A percentile compares a stretch with the other conserved stretches of the same genome.
These are phyloP conservation scores for Cartodere bifasciata DNA, from an alignment of 2,888 invertebrate genomes.

Conservation along the genomic window DNA sequence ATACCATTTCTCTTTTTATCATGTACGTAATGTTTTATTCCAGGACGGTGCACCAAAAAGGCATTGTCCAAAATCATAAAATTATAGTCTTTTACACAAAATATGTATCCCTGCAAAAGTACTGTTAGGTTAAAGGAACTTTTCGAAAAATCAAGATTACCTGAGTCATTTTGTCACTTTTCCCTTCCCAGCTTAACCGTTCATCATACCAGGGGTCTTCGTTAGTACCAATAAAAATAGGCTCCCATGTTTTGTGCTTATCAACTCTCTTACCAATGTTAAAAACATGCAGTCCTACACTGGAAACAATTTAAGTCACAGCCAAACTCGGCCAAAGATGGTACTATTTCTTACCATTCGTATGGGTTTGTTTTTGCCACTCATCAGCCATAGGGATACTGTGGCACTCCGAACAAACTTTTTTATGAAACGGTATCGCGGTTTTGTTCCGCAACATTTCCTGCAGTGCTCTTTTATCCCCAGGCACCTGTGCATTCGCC, in stretches of 20 bases:
- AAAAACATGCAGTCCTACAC: slow-evolving; percentile 72
- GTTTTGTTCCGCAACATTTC: slow-evolving; percentile 62
- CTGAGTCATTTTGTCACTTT: slow-evolving; percentile 94
- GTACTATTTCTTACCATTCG: too few species aligned
- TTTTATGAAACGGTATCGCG: slow-evolving; percentile 86
- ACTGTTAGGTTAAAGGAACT: too few species aligned
- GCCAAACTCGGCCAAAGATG: too few species aligned
- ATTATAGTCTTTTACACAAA: slow-evolving; percentile 84
- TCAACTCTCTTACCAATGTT: slow-evolving; percentile 73
- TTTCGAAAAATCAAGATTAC: slow-evolving; percentile 37
- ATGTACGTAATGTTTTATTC: slow-evolving; percentile 73
- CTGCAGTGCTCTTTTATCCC: slow-evolving; percentile 53
- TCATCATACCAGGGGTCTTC: slow-evolving; percentile 82
- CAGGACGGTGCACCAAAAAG: slow-evolving; percentile 85
- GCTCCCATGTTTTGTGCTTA: slow-evolving; percentile 78
- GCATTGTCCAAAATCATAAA: slow-evolving; percentile 88
- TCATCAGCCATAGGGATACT: slow-evolving; percentile 75
- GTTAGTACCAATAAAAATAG: slow-evolving; percentile 85
- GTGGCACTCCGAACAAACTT: slow-evolving; percentile 79
- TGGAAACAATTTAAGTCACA: too few species aligned
- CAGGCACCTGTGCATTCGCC: slow-evolving; percentile 51
- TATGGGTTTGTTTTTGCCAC: slow-evolving; percentile 66
- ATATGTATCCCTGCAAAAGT: slow-evolving; percentile 63
- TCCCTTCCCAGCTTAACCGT: slow-evolving; percentile 87
- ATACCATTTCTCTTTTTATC: slow-evolving; percentile 64